Evolutionary conservation across 2,888 invertebrate species (phyloP), one percentile per base, ranked within the genome.

Genomic region (Malacosoma neustria): DNA sequence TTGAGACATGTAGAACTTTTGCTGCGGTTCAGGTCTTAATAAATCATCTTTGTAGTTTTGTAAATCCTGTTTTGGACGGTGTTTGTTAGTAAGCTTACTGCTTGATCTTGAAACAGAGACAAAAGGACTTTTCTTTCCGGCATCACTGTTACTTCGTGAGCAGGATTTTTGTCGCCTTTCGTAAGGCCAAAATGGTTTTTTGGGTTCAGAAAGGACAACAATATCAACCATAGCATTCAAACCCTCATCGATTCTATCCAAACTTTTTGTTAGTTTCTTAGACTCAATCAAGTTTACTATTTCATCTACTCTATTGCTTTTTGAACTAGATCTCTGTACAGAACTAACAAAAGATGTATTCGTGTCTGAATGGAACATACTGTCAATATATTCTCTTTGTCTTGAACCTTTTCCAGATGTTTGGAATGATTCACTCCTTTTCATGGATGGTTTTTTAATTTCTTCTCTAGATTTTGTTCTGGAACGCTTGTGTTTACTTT

Each of bases 181-280:
- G 38, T 82, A 85, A 15, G 82, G 70, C 75, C 79, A 80, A 2
- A 63, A 50, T 0, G 72, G 61, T 41, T 77, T 81, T 32, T 72
- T 81, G 3, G 88, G 87, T 39, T 89, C 87, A 3, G 87, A 74
- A n/a, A 90, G 87, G 44, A 92, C 85, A 0, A 92, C 89, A 29
- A 93, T 91, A 54, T 91, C 90, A 1, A 92, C 90, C 87, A 92
- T 89, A 0, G 92, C 88, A 54, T 92, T 89, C 13, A 93, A 65
- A 11, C 92, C 90, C 61, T 89, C 90, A 58, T 93, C 93, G 31
- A 94, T 91, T 39, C 93, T 87, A 48, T 95, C 94, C 34, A 94
- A 71, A 48, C 94, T 94, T 71, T 94, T 94, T 0, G 93, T 90
- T 32, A 90, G 65, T 35, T 89, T 87, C 36, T 88, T 87, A 1